A percentile compares a stretch with the other conserved stretches of the same genome.
Conservation (phyloP, 2,888 invertebrate species). For the Lutraria lutraria region DNA sequence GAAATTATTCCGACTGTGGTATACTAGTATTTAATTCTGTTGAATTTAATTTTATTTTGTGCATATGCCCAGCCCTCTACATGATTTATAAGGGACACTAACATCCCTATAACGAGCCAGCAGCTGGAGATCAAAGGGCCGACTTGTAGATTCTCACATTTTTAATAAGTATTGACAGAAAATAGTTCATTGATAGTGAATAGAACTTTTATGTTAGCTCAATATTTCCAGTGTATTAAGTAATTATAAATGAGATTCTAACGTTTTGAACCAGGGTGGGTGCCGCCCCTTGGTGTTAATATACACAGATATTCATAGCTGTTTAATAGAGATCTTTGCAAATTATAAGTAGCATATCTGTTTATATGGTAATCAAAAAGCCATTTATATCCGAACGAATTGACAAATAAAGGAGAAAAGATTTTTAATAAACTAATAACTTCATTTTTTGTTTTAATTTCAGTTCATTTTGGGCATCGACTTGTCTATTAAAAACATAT, state of each 20-base stretch:
- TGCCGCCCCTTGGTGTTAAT: constrained; percentile 52
- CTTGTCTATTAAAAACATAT: too few relatives aligned
- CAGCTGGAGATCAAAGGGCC: constrained; percentile 37
- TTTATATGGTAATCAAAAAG: constrained; percentile 5
- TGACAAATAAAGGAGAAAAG: background rate
- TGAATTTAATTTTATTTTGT: background rate
- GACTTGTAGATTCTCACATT: constrained; percentile 38
- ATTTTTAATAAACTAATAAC: background rate
- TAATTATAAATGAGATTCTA: constrained; percentile 58
- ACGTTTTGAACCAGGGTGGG: constrained; percentile 35
- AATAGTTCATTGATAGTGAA: constrained; percentile 52
- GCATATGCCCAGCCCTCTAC: constrained; percentile 11
- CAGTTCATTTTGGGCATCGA: too few relatives aligned
- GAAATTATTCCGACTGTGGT: background rate
- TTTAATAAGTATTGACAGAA: constrained; percentile 27
- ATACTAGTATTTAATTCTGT: background rate
- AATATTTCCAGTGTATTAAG: constrained; percentile 69
- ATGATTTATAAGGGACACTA: constrained; percentile 15
- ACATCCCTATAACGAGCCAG: constrained; percentile 42
- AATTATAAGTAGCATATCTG: background rate
- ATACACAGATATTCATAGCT: background rate
- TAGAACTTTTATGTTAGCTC: constrained; percentile 56
- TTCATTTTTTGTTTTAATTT: background rate
- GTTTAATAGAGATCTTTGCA: background rate
- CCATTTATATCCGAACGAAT: background rate